Conservation (phyloP, 2,888 invertebrate genomes). For the Agonopterix heracliana region DNA sequence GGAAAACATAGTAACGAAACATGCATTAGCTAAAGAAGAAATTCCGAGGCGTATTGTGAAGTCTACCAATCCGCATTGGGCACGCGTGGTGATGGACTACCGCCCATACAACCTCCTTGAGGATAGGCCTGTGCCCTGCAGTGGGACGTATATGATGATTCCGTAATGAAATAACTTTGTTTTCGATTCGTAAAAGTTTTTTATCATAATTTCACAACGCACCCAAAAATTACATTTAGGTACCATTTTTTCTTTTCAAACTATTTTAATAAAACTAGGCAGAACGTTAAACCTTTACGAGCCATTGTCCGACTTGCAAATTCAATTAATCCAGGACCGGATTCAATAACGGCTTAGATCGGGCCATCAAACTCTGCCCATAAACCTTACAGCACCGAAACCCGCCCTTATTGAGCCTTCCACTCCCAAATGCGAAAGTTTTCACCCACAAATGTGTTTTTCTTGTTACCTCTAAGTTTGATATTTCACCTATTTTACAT, state of each 20-base stretch:
- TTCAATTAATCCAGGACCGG: slow-evolving; percentile 47
- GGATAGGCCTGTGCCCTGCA: no score
- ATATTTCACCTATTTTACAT: slow-evolving; percentile 55
- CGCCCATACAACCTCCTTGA: no score
- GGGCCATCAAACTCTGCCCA: slow-evolving; percentile 32
- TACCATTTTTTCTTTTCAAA: slow-evolving; percentile 11
- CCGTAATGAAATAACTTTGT: no score
- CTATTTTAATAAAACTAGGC: slow-evolving; percentile 23
- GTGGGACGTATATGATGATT: no score
- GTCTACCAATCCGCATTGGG: no score
- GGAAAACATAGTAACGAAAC: no score
- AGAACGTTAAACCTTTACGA: slow-evolving; percentile 3
- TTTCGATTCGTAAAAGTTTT: no score
- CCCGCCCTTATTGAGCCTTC: slow-evolving; percentile 29
- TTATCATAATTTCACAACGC: no score
- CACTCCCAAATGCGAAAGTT: slow-evolving; percentile 37
- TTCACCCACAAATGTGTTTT: slow-evolving; percentile 54
- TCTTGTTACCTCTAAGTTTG: slow-evolving; percentile 48
- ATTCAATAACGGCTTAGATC: slow-evolving; percentile 23
- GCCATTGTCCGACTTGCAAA: slow-evolving; percentile 28
- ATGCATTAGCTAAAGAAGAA: no score
- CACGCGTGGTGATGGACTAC: no score
- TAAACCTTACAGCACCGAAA: slow-evolving; percentile 28
- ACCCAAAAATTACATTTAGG: no score
- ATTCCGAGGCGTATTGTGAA: no score